Evolutionary conservation across 2,797 vertebrate species (phyloP).

Genomic region (Eulemur coronatus): DNA sequence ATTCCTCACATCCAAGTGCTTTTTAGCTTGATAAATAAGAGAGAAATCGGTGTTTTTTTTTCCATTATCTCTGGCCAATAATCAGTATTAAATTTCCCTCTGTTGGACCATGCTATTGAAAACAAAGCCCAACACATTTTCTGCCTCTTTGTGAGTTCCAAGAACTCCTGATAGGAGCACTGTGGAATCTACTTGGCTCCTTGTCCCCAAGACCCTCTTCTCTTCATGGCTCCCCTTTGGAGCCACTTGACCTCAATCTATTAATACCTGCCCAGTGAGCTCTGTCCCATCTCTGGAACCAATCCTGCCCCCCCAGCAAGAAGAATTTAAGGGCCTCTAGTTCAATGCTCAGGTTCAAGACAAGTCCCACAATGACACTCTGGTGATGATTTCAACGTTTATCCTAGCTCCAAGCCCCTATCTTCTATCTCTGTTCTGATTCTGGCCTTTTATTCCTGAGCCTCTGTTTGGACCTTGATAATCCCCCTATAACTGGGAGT

Average conservation of each 20-base stretch:
- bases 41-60: not conserved
- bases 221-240: not conserved
- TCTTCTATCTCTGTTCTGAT: not conserved
- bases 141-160: not conserved
- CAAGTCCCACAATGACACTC: not conserved
- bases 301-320: not conserved
- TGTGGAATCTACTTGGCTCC: not conserved
- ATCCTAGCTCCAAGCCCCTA: not conserved
- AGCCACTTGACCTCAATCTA: not conserved
- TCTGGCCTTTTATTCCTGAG: not conserved
- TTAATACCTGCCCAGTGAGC: not conserved
- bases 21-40: constrained; percentile 47
- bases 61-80: constrained; percentile 24
- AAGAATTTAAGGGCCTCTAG: not conserved
- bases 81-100: constrained; percentile 48
- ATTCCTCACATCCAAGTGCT: constrained; percentile 28
- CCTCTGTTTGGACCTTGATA: not conserved
- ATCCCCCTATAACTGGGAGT: not conserved
- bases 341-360: not conserved
- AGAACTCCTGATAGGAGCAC: not conserved
- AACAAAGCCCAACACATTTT: constrained; percentile 13
- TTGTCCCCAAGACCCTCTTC: not conserved
- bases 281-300: not conserved
- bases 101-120: constrained; percentile 9
- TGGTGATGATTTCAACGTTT: not conserved